Conservation (phyloP, 2,797 vertebrate genomes). For the Protosalanx chinensis region DNA sequence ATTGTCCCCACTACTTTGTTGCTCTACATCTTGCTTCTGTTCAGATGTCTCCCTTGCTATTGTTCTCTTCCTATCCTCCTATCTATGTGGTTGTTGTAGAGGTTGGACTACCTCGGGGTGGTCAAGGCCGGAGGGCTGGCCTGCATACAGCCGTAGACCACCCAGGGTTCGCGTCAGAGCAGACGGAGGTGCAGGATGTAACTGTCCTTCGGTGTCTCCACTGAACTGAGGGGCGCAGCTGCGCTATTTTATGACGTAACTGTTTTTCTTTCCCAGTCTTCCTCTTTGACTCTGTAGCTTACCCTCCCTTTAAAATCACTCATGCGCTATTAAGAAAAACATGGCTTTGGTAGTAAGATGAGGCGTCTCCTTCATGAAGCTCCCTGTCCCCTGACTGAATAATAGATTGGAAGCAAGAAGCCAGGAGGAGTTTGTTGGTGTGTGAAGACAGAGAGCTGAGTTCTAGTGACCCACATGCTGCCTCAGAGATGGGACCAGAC, state of each 20-base stretch:
- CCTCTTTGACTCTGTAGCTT: neutral
- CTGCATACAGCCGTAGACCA: constrained; percentile 45
- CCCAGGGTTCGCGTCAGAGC: constrained; percentile 40
- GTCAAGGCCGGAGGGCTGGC: constrained; percentile 17
- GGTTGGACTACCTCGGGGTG: constrained; percentile 16
- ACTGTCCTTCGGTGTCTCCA: neutral
- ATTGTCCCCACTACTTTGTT: constrained; percentile 1
- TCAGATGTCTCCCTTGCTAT: constrained; percentile 36
- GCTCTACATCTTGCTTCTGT: neutral
- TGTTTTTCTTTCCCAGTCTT: neutral
- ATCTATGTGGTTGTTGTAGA: no score
- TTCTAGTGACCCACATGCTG: constrained; percentile 51
- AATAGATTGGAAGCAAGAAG: constrained; percentile 39
- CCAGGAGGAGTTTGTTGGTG: constrained; percentile 8
- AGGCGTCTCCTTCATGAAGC: constrained; percentile 2
- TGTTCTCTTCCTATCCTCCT: constrained; percentile 28
- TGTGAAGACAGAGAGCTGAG: constrained; percentile 22
- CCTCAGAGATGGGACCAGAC: neutral
- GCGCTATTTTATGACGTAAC: neutral
- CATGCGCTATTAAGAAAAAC: constrained; percentile 8
- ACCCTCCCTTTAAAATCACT: neutral
- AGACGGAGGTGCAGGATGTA: constrained; percentile 3
- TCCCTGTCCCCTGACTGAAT: constrained; percentile 34
- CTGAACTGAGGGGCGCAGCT: neutral
- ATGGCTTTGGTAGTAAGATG: constrained; percentile 6